These are phyloP conservation scores for Erithacus rubecula DNA, from an alignment of 2,797 vertebrate species.

Conservation along the genomic window DNA sequence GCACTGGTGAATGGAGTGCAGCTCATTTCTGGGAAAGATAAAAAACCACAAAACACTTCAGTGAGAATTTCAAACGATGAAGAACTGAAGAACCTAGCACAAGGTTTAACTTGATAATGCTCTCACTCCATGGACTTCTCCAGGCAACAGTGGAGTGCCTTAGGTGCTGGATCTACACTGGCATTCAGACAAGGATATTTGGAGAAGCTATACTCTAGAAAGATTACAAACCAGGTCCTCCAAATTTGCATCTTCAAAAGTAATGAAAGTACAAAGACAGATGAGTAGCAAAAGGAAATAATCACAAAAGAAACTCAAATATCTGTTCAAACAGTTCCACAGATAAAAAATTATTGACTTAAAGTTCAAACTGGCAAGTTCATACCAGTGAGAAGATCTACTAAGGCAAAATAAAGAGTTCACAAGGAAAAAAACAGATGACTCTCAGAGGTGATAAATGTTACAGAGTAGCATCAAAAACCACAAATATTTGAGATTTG, in stretches of 20 bases:
- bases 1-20: neutral
- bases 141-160: neutral
- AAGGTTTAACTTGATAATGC: neutral
- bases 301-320: neutral
- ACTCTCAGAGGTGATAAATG: neutral
- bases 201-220: neutral
- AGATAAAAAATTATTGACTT: neutral
- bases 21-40: neutral
- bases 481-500: neutral
- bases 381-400: neutral
- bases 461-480: neutral
- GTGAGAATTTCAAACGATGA: neutral
- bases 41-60: neutral
- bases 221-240: neutral
- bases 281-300: neutral
- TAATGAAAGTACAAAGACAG: neutral
- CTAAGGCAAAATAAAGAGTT: neutral
- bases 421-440: neutral
- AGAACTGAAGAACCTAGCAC: neutral
- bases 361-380: neutral
- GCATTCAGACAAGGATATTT: neutral
- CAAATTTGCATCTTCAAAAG: neutral
- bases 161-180: too few relatives aligned
- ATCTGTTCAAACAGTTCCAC: neutral
- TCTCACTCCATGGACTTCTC: neutral